Evolutionary conservation across 1,140 invertebrate species (phyloP).

Genomic region (Diorhabda carinulata): DNA sequence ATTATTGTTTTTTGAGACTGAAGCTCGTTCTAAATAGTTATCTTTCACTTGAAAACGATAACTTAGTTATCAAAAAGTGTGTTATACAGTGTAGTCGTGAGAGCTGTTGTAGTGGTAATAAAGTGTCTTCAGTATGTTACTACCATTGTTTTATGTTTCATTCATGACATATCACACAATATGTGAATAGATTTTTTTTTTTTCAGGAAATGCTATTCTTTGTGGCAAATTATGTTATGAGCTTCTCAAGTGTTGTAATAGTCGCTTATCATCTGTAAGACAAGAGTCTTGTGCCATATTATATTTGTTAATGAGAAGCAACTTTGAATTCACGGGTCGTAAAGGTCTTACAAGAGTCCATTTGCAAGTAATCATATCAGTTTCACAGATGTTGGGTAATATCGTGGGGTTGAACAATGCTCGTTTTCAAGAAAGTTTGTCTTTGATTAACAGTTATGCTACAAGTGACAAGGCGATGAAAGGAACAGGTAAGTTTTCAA

Average conservation of each 20-base stretch:
- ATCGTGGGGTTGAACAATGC: constrained; percentile 82
- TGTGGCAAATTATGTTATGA: constrained; percentile 83
- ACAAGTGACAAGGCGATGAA: constrained; percentile 92
- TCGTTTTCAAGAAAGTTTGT: constrained; percentile 86
- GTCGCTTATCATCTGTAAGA: constrained; percentile 70
- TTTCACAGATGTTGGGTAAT: constrained; percentile 85
- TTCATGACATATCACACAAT: too few relatives aligned
- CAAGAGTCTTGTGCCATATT: constrained; percentile 87
- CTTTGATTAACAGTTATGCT: constrained; percentile 89
- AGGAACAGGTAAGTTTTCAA: constrained; percentile 60
- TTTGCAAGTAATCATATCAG: constrained; percentile 85
- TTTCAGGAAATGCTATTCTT: constrained; percentile 70
- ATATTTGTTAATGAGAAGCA: constrained; percentile 88
- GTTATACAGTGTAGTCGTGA: too few relatives aligned
- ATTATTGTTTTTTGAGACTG: too few relatives aligned
- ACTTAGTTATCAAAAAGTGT: too few relatives aligned
- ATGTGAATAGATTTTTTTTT: constrained; percentile 14
- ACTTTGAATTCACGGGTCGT: constrained; percentile 82
- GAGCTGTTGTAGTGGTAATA: too few relatives aligned
- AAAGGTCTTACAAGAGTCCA: constrained; percentile 83
- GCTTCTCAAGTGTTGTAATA: constrained; percentile 75
- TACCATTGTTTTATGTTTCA: too few relatives aligned
- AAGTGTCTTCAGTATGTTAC: too few relatives aligned
- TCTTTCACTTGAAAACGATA: too few relatives aligned
- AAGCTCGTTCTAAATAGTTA: too few relatives aligned